Base-by-base conservation (phyloP, 2,113 vertebrate species). In the Silurus meridionalis region DNA sequence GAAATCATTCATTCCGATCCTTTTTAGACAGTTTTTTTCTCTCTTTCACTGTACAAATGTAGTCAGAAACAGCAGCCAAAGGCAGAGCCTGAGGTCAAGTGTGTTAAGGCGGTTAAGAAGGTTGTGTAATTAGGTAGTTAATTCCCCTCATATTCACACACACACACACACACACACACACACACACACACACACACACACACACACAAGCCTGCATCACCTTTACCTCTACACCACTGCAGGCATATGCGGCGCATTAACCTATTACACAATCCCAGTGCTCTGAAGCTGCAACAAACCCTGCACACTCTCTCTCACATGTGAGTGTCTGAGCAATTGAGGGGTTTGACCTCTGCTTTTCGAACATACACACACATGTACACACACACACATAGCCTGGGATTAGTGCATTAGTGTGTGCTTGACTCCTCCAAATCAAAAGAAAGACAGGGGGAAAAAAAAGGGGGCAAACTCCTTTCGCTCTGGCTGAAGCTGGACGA, bases 401-500 rank as follows among this genome's bases (percentile, higher is more conserved):
- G 80, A 60, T 61, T 25, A 72, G 69, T 50, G 13, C 77, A 82
- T 50, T 63, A 81, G 83, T 61, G 84, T 71, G 82, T 61, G 71
- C 72, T 79, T 86, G 81, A 88, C 78, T 81, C 87, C 23, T 80
- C 71, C 28, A 80, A 87, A 84, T 87, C 79, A 53, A 74, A 66
- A 87, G 89, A 88, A 87, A 74, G 85, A 75, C 57, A 57, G 5
- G 46, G 67, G 13, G 8, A 19, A 74, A 60, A 83, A 74, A 67
- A 80, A 52, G 79, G 53, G 71, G 83, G 58, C 58, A 78, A 87
- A 85, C 83, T 23, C 88, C 60, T 61, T 48, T 87, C 37, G 71
- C 84, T 83, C 66, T 74, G 89, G 90, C 83, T 85, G 0, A 72
- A 89, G 93, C 86, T 87, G 92, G 87, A 90, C 87, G 87, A 92